phyloP scores from a whole-genome alignment of 2,797 vertebrate genomes.

The Lutjanus argentimaculatus region DNA sequence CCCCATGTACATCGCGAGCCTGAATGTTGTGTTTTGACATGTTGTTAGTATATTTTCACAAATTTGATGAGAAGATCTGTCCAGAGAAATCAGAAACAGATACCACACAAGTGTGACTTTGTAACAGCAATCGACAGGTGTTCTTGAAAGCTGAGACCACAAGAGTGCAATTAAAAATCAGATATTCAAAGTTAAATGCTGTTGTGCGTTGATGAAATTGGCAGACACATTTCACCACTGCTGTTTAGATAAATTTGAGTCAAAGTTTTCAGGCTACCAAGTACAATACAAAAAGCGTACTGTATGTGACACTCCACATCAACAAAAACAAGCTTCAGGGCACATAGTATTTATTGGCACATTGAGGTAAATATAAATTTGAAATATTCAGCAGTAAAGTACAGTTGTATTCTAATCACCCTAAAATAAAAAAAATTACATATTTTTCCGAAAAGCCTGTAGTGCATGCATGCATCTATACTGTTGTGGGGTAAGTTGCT shows the following conservation, averaged over 20 bases:
- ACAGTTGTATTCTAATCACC: neutral
- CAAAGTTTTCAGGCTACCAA: neutral
- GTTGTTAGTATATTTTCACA: slow-evolving; percentile 49
- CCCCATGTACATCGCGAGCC: slow-evolving; percentile 36
- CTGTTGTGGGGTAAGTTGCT: too few species aligned
- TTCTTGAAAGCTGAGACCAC: slow-evolving; percentile 24
- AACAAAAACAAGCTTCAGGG: neutral
- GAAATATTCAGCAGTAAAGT: neutral
- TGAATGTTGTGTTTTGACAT: slow-evolving; percentile 57
- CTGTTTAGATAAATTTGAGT: neutral
- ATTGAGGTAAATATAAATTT: too few species aligned
- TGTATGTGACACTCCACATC: too few species aligned
- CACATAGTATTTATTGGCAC: neutral
- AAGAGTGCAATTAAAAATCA: neutral
- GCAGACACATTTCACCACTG: neutral
- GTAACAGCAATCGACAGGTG: slow-evolving; percentile 34
- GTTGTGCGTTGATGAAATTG: neutral
- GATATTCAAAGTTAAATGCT: neutral
- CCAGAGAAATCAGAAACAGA: neutral
- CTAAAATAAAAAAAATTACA: neutral
- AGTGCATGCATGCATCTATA: too few species aligned
- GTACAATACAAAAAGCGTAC: too few species aligned
- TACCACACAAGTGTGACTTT: neutral
- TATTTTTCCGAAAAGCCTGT: too few species aligned
- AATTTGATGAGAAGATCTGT: slow-evolving; percentile 21